Evolutionary conservation across 2,888 invertebrate genomes (phyloP).

Genomic region (Rambutsinella grinnellia): DNA sequence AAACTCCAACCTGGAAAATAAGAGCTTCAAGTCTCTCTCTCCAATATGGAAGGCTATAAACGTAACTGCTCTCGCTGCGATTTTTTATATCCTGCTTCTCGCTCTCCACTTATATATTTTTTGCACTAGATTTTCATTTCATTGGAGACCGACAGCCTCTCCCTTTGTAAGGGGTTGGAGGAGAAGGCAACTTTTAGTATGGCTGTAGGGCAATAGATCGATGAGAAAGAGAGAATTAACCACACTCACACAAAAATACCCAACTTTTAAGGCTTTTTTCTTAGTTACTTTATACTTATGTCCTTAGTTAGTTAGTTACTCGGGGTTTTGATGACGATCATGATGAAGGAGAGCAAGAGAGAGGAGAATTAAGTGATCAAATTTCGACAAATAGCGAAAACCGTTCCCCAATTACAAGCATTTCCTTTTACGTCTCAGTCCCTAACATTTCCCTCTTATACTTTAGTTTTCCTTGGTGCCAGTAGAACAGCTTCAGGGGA

Average conservation of each 20-base stretch:
- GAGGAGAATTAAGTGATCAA: slow-evolving; percentile 49
- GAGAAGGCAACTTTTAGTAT: slow-evolving; percentile 9
- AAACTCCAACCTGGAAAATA: too few species aligned
- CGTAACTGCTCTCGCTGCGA: too few species aligned
- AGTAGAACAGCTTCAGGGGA: slow-evolving; percentile 7
- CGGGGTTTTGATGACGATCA: not conserved
- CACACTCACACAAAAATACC: too few species aligned
- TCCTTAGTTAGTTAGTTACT: slow-evolving; percentile 24
- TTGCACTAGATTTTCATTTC: too few species aligned
- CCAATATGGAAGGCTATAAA: too few species aligned
- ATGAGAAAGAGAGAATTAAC: slow-evolving; percentile 43
- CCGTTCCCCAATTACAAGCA: slow-evolving; percentile 46
- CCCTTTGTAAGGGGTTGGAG: too few species aligned
- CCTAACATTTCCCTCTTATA: slow-evolving; percentile 2
- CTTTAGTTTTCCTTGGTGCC: not conserved
- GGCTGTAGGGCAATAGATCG: slow-evolving; percentile 51
- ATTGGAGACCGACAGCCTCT: too few species aligned
- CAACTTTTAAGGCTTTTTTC: too few species aligned
- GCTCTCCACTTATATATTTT: too few species aligned
- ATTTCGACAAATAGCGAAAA: slow-evolving; percentile 48
- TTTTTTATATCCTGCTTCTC: too few species aligned
- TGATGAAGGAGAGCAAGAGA: slow-evolving; percentile 16
- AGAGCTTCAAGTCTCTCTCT: too few species aligned
- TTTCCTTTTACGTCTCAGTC: too few species aligned
- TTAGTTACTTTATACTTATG: not conserved